Evolutionary conservation across 2,113 vertebrate species (phyloP), one percentile per base, ranked within the genome.

Genomic region (Albula goreensis): DNA sequence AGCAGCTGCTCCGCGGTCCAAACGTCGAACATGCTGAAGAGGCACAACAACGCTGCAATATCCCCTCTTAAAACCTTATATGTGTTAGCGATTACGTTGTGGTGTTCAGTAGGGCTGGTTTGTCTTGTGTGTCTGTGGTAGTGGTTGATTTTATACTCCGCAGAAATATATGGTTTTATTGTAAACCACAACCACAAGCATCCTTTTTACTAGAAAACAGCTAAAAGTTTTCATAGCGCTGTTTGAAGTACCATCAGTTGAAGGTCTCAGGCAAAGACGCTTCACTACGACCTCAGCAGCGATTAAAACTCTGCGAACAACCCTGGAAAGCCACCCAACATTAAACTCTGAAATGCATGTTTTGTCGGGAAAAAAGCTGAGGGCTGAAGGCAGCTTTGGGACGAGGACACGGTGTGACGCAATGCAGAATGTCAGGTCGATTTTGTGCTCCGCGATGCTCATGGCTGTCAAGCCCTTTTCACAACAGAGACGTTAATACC

Each of bases 391-490:
- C 51, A 60, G 9, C 79, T 85, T 81, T 25, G 17, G 80, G 83
- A 86, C 63, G 70, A 50, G 56, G 83, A 86, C 25, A 83, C 25
- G 80, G 74, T 70, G 49, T 83, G 31, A 56, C 50, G 57, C 80
- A 63, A 80, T 81, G 22, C 78, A n/a, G 19, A 70, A 13, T 8
- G 57, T 50, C 78, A 52, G 48, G 56, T 79, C 70, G 57, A 19
- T 66, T 86, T 87, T 85, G 17, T 53, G 78, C 82, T 57, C 15
- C 83, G 17, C 86, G 78, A 78, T 82, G 41, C 87, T 17, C 17
- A 19, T 87, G 88, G 22, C n/a, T 84, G 66, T 90, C 86, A 77
- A 22, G 78, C 82, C 13, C 86, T 88, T 81, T 86, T 41, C 49
- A 88, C 84, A 3, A 56, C 22, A 85, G 78, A 88, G 86, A n/a